A percentile compares a stretch with the other conserved stretches of the same genome.
Evolutionary conservation across 2,888 invertebrate genomes (phyloP).

Genomic region (Pharmacophagus antenor): DNA sequence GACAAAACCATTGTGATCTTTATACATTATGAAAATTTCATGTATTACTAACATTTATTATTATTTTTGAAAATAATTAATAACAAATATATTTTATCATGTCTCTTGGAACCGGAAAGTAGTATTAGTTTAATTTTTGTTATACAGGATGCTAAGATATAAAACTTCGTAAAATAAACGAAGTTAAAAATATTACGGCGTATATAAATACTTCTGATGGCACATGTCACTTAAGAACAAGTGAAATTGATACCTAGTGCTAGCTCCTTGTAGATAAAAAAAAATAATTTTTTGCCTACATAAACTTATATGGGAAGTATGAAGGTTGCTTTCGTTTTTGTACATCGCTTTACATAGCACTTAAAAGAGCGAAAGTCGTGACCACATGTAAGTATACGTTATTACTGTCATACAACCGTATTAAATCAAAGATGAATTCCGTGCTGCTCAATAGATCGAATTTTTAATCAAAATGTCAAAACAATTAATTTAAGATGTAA

Average conservation of each 20-base stretch:
- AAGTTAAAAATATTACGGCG: conserved; percentile 23
- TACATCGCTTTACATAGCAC: conserved; percentile 1
- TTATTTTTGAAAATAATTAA: too few relatives aligned
- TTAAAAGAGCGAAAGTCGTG: background rate
- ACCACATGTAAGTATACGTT: conserved; percentile 5
- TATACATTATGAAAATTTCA: too few relatives aligned
- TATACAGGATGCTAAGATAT: background rate
- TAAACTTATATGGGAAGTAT: background rate
- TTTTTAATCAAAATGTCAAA: background rate
- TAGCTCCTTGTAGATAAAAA: too few relatives aligned
- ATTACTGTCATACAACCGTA: conserved; percentile 15
- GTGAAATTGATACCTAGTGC: too few relatives aligned
- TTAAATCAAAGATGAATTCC: conserved; percentile 4
- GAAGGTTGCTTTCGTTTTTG: background rate
- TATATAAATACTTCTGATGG: conserved; percentile 31
- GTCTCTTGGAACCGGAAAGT: background rate
- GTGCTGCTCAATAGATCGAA: background rate
- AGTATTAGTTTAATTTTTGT: background rate
- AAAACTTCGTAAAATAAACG: conserved; percentile 9
- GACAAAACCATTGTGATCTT: too few relatives aligned
- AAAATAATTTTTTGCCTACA: background rate
- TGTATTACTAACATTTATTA: too few relatives aligned
- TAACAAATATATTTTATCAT: too few relatives aligned
- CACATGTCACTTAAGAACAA: too few relatives aligned
- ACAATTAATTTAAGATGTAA: background rate